Base-by-base conservation (phyloP, 1,140 invertebrate genomes). In the Ceratoteleas bidentatus region DNA sequence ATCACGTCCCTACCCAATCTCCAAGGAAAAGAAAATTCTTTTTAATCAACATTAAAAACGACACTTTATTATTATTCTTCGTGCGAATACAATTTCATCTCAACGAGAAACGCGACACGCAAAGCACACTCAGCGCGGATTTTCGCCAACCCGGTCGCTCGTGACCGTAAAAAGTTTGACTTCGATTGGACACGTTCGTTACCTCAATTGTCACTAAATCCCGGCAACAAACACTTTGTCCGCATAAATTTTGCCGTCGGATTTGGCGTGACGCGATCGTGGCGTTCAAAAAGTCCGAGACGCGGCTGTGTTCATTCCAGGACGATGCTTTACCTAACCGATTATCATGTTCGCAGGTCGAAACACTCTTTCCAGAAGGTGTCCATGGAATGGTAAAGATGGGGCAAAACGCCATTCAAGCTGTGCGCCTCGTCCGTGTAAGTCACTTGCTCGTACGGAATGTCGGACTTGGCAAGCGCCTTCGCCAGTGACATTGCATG, bases 361-460 rank as follows among this genome's bases (percentile, higher is more conserved):
- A 93, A 92, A 75, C 93, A 94, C 33, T 93, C 85, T 24, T 85
- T 72, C 85, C 94, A 91, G 88, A 95, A 95, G 64, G 92, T 90
- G 82, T 93, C 93, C 90, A 95, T 92, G 0, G 93, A 93, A 79
- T 93, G 92, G 85, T 94, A 95, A 14, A 95, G 86, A 87, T 95
- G 94, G 34, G 86, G 87, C 14, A 86, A 84, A 2, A 94, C 92
- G 2, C 90, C 89, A 2, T 76, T 72, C 2, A 95, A 86, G 15
- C 84, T 84, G 81, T 95, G 94, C 58, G 93, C 92, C 81, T 95
- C 93, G 85, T 95, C 94, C 3, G 94, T 92, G 84, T 95, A 95
- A 60, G 92, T 92, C 91, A 94, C 80, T 68, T 93, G 91, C 75
- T 92, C 89, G 87, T 94, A 95, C 16, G 93, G 86, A 58, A 95